Evolutionary conservation across 2,888 invertebrate species (phyloP), one percentile per base, ranked within the genome.

Genomic region (Azorinus chamasolen): DNA sequence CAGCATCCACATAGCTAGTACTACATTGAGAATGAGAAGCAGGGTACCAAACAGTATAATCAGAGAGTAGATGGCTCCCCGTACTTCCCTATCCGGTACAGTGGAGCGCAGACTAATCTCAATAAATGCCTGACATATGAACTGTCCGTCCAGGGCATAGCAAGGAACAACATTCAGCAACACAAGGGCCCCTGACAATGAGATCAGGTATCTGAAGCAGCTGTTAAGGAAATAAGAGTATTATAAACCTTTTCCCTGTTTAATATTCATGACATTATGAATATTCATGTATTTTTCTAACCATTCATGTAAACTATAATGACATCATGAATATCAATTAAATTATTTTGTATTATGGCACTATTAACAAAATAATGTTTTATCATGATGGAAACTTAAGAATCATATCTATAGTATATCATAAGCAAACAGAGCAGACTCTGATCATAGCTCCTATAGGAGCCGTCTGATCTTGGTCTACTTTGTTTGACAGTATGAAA

Each of bases 141-240:
- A 96, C 91, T 98, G 97, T 0, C 99, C 99, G 93, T 99, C 99
- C 91, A 98, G 96, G 77, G 96, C 97, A 91, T 97, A 96, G 92
- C 98, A 98, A 0, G 99, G 99, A 72, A 99, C 95, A 8, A 97
- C 95, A 94, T 99, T 99, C 32, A 99, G 94, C 81, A 98, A 94
- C 12, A 96, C 98, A 88, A 99, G 94, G 0, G 98, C 99, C 87
- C 97, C 95, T 16, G 98, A 98, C 59, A 93, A 83, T 24, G 93
- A 93, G 97, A 97, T 83, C 96, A 96, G 79, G 96, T 95, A 87
- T 89, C 92, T 92, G 71, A 27, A 12, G n/a, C 2, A 45, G 0
- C 10, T 14, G 72, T 78, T 64, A 78, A 72, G 69, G 68, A 22
- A 14, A 18, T 14, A 22, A 48, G 18, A n/a, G 8, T 48, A 6